Base-by-base conservation (phyloP, 2,888 invertebrate genomes). In the Pteria penguin region DNA sequence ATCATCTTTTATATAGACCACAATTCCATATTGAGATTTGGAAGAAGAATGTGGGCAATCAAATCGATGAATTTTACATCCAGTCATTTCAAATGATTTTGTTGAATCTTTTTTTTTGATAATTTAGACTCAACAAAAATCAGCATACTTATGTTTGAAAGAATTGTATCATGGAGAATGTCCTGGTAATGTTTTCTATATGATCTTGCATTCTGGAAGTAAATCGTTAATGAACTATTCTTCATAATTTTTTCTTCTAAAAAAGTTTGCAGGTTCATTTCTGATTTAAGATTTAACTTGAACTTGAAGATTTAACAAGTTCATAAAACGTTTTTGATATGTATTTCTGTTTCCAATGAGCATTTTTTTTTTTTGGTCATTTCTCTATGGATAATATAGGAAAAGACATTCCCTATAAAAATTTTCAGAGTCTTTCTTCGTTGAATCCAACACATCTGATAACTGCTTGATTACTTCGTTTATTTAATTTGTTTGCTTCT, bases 291-390 rank as follows among this genome's bases (percentile, higher is more conserved):
- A 8, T 52, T 22, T 26, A 5, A 11, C 29, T 45, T 4, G 2
- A 8, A 27, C 54, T 14, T 62, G 18, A 24, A 31, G 4, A 45
- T 52, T 4, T 18, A 22, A 32, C 11, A 5, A 29, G 2, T 61
- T 62, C 22, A 22, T 31, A 18, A n/a, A 71, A n/a, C 65, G 61
- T 55, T 72, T 65, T 55, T 72, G 18, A 33, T 57, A 72, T 63
- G 72, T 65, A 24, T 8, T 3, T n/a, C 63, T 61, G 22, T 61
- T 61, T 31, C 36, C 18, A 5, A 72, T 26, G 2, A 72, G 32
- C 27, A 65, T 65, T 22, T 18, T 26, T 31, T 60, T 36, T 45
- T 14, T n/a, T n/a, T n/a, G n/a, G n/a, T 76, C 76, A 24, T n/a
- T 18, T 45, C 45, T 45, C 45, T 18, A 45, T 45, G 45, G 45